Evolutionary conservation across 2,888 invertebrate species (phyloP).

Genomic region (Arrhopalites spinosus): DNA sequence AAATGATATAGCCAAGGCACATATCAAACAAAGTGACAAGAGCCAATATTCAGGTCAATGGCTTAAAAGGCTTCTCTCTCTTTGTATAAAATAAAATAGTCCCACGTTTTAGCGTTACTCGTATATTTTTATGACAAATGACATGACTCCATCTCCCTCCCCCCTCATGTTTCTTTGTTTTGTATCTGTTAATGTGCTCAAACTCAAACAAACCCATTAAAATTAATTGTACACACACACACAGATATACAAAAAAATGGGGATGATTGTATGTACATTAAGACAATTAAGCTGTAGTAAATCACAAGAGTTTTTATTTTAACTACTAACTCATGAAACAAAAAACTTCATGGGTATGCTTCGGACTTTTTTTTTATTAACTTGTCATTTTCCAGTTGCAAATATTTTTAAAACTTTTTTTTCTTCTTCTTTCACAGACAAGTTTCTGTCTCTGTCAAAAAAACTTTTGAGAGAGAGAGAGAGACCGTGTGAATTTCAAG

Average conservation of each 20-base stretch:
- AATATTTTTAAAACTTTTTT: too few species aligned
- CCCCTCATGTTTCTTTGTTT: neutral
- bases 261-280: neutral
- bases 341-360: too few species aligned
- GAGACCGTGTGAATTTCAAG: too few species aligned
- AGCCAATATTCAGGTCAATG: slow-evolving; percentile 25
- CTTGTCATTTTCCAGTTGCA: too few species aligned
- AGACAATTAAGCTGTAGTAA: neutral
- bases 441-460: too few species aligned
- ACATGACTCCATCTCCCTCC: neutral
- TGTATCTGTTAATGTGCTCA: neutral
- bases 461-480: too few species aligned
- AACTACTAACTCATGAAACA: too few species aligned
- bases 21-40: neutral
- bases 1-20: neutral
- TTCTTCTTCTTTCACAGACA: too few species aligned
- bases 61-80: neutral
- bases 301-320: neutral
- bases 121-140: slow-evolving; percentile 25
- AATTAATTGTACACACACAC: neutral
- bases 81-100: neutral
- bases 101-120: slow-evolving; percentile 19
- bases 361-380: too few species aligned
- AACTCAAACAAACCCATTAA: neutral
- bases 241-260: neutral